phyloP scores from a whole-genome alignment of 2,797 vertebrate species.

The Sciurus vulgaris region DNA sequence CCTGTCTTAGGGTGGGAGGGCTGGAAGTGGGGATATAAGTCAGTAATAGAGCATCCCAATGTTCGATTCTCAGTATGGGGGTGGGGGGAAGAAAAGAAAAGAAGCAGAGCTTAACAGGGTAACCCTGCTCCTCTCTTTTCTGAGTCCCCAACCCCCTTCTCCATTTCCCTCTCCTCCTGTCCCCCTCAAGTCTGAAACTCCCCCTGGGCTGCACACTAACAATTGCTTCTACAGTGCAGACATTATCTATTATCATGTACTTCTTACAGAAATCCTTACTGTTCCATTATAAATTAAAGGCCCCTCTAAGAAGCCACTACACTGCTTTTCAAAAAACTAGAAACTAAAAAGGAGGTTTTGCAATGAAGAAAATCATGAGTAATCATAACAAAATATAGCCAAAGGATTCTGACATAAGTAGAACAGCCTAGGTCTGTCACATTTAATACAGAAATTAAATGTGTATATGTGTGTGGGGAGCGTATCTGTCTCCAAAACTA shows the following conservation, averaged over 20 bases:
- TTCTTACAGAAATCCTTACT: slow-evolving; percentile 28
- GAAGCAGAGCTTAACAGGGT: background rate
- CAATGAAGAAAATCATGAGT: background rate
- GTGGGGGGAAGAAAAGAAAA: background rate
- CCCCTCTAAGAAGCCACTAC: background rate
- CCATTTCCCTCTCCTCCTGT: background rate
- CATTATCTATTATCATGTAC: background rate
- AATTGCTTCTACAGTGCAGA: background rate
- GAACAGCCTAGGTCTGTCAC: background rate
- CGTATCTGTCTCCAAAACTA: background rate
- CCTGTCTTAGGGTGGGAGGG: background rate
- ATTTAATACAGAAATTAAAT: slow-evolving; percentile 47
- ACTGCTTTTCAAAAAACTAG: slow-evolving; percentile 23
- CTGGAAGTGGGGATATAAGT: background rate
- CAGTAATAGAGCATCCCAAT: background rate
- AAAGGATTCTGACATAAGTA: background rate
- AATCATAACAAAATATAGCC: slow-evolving; percentile 45
- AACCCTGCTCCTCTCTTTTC: background rate
- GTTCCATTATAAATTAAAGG: slow-evolving; percentile 19
- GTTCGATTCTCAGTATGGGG: background rate
- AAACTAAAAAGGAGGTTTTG: background rate
- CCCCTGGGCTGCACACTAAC: slow-evolving; percentile 4
- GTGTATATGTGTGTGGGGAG: background rate
- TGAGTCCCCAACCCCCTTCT: background rate
- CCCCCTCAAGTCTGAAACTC: background rate